Base-by-base conservation (phyloP, 2,888 invertebrate genomes). In the Malthinus flaveolus region DNA sequence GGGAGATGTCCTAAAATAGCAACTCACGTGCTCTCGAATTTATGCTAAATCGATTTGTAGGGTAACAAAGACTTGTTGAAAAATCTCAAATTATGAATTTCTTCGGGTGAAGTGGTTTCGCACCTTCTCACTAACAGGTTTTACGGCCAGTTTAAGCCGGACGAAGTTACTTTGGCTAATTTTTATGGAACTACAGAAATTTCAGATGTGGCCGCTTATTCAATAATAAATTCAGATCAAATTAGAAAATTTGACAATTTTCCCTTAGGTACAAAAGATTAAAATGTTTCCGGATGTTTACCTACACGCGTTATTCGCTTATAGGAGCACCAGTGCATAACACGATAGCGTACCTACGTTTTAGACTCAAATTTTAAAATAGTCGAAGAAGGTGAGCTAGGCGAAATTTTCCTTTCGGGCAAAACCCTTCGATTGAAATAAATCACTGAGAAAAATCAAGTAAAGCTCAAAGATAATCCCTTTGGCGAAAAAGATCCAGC, bases 121-220 rank as follows among this genome's bases (percentile, higher is more conserved):
- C 82, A 86, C 5, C 82, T 87, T 0, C 76, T 93, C 34, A 90
- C 90, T 0, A 79, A 83, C 32, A 85, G 89, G 68, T 95, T 94
- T 80, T 92, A 91, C 75, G 80, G 84, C 32, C 84, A 87, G 62
- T 92, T 93, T 63, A 81, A 84, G 11, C 83, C 83, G 54, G 82
- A 84, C 7, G 78, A 80, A 0, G 87, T 88, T 61, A 81, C 83
- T 9, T 78, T 95, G 36, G 92, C 91, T 49, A 95, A 95, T 74
- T 93, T 94, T 73, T 95, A 94, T 71, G 95, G 95, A 0, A 93
- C 93, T 64, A 94, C 95, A 0, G 95, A 95, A 75, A 93, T 94
- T 89, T 95, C 93, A 0, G 94, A 94, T 73, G 92, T 94, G 1
- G 93, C 93, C 0, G 93, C 85, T 71, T 87, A 89, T 67, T 81